A percentile compares a stretch with the other conserved stretches of the same genome.
These are phyloP conservation scores for Cecidostiba fungosa DNA, from an alignment of 2,888 invertebrate genomes.

Conservation along the genomic window DNA sequence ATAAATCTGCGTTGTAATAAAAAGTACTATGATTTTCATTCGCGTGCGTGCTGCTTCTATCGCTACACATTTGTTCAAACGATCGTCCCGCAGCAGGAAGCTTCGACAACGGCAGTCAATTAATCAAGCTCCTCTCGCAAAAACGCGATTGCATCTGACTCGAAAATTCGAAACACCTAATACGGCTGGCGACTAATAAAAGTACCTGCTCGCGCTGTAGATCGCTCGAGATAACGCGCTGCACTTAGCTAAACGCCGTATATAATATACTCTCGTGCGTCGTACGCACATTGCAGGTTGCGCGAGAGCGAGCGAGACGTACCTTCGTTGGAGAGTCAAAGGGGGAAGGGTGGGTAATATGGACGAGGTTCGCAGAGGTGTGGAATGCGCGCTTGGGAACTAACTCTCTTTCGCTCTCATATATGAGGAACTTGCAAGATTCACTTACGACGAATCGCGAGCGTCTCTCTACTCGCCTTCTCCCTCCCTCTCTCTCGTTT, in stretches of 20 bases:
- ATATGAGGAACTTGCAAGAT: conserved; percentile 54
- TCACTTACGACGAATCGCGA: conserved; percentile 61
- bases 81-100: not conserved
- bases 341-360: conserved; percentile 15
- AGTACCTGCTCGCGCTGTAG: not conserved
- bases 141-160: conserved; percentile 25
- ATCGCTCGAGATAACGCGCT: conserved; percentile 33
- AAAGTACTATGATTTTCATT: not conserved
- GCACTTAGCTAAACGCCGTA: conserved; percentile 45
- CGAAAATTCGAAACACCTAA: conserved; percentile 25
- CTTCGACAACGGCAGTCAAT: not conserved
- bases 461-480: conserved; percentile 25
- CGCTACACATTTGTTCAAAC: not conserved
- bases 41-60: not conserved
- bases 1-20: not conserved
- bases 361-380: conserved; percentile 23
- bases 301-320: not conserved
- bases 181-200: conserved; percentile 27
- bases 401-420: conserved; percentile 26
- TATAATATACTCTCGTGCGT: not conserved
- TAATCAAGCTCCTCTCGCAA: not conserved
- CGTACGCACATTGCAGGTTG: not conserved
- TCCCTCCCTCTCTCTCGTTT: conserved; percentile 51
- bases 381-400: conserved; percentile 55
- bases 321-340: conserved; percentile 19